A percentile compares a stretch with the other conserved stretches of the same genome.
Conservation (phyloP, 2,113 vertebrate species). For the Mus musculus region GRCm39 chr4:79152501-79153000, state of each 20-base stretch:
- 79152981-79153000: not conserved
- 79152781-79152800: not conserved
- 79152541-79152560: conserved; percentile 25
- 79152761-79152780: not conserved
- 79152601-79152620: not conserved
- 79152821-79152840: not conserved
- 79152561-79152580: conserved; percentile 46
- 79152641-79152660: conserved; percentile 28
- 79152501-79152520: not conserved
- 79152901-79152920: not conserved
- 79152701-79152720: not conserved
- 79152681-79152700: not conserved
- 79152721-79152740: not conserved
- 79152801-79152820: not conserved
- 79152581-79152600: conserved; percentile 65
- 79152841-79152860: not conserved
- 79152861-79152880: not conserved
- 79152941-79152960: not conserved
- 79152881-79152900: not conserved
- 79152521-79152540: not conserved
- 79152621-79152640: conserved; percentile 45
- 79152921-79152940: not conserved
- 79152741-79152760: not conserved
- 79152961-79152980: not conserved
- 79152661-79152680: not conserved